Conservation (phyloP, 2,797 vertebrate genomes). For the Babyrousa celebensis region DNA sequence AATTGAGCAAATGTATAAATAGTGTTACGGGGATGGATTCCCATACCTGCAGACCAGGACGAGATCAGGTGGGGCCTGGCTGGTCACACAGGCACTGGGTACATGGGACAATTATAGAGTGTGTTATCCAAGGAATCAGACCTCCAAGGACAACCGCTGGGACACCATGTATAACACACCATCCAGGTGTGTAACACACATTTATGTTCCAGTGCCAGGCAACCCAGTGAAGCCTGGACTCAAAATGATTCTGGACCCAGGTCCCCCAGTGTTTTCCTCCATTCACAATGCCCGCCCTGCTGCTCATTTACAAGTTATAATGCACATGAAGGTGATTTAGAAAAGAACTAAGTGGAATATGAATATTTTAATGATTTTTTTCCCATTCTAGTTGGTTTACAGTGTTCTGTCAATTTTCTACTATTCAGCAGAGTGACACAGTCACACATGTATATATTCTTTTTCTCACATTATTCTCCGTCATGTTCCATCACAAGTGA, state of each 20-base stretch:
- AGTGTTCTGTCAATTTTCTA: too few species aligned
- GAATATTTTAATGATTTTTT: background rate
- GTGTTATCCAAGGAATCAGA: background rate
- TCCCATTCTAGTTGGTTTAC: too few species aligned
- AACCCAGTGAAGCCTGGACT: background rate
- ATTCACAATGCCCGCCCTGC: background rate
- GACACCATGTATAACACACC: background rate
- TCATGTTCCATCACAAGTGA: too few species aligned
- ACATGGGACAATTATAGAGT: background rate
- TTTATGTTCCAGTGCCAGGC: background rate
- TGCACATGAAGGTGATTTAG: background rate
- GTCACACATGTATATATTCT: too few species aligned
- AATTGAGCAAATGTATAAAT: background rate
- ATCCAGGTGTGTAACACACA: background rate
- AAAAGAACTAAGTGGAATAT: background rate
- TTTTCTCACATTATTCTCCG: too few species aligned
- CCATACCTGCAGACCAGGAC: background rate
- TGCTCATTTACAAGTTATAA: background rate
- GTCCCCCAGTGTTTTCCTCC: background rate
- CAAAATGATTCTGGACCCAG: background rate
- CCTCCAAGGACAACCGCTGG: background rate
- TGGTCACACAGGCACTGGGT: background rate
- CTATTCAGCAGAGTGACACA: too few species aligned
- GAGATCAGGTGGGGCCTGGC: background rate
- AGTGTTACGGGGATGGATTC: background rate